Evolutionary conservation across 1,140 invertebrate species (phyloP).

Genomic region (Anastrepha obliqua): DNA sequence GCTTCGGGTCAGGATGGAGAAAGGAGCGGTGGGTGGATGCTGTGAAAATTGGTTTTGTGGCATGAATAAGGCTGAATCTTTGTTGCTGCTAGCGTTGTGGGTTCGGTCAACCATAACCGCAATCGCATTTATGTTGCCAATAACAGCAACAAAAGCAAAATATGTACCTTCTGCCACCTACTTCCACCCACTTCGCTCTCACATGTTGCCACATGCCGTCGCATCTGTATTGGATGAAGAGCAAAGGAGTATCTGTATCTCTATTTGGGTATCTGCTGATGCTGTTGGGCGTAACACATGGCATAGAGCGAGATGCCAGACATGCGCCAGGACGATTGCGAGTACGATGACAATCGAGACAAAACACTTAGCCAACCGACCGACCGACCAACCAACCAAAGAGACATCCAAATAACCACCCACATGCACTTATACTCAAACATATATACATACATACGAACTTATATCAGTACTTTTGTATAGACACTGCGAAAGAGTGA

Average conservation of each 20-base stretch:
- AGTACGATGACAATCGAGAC: slow-evolving; percentile 36
- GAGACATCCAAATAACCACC: slow-evolving; percentile 35
- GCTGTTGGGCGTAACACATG: background rate
- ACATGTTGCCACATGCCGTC: slow-evolving; percentile 24
- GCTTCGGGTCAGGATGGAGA: background rate
- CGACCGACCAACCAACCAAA: slow-evolving; percentile 28
- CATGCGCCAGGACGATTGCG: slow-evolving; percentile 46
- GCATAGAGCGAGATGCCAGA: slow-evolving; percentile 40
- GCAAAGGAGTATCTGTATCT: slow-evolving; percentile 51
- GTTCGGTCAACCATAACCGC: slow-evolving; percentile 35
- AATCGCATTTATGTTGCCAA: slow-evolving; percentile 27
- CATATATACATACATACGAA: background rate
- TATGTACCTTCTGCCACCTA: background rate
- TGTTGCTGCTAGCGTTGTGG: slow-evolving; percentile 2
- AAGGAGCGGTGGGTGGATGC: background rate
- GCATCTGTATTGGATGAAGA: slow-evolving; percentile 48
- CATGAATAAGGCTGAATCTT: background rate
- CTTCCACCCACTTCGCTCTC: background rate
- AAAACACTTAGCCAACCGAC: slow-evolving; percentile 34
- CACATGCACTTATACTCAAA: background rate
- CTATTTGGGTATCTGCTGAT: slow-evolving; percentile 25
- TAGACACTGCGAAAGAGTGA: slow-evolving; percentile 21
- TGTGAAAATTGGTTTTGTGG: background rate
- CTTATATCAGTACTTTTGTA: background rate
- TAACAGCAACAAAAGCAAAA: background rate